phyloP scores from a whole-genome alignment of 2,797 vertebrate genomes.

The Hydrophis major region DNA sequence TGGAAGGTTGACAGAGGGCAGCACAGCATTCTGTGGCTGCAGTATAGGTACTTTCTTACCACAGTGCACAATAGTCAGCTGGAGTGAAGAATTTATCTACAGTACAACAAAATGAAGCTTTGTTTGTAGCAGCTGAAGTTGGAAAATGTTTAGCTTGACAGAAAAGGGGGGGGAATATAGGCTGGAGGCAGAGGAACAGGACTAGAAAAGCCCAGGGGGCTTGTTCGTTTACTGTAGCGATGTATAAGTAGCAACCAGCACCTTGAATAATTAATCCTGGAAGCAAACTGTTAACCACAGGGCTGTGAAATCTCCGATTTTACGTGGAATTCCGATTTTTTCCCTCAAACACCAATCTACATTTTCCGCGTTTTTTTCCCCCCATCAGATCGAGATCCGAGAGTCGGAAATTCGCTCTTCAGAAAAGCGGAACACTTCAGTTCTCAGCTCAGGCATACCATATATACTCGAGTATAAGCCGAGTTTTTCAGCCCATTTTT shows the following conservation, averaged over 20 bases:
- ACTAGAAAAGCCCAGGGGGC: neutral
- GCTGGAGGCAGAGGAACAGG: neutral
- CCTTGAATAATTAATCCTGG: neutral
- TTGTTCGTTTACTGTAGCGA: slow-evolving; percentile 53
- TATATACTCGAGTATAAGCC: no score
- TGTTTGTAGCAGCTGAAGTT: neutral
- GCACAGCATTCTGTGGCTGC: neutral
- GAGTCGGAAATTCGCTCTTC: no score
- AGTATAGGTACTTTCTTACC: neutral
- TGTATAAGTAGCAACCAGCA: neutral
- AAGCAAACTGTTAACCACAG: neutral
- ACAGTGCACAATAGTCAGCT: neutral
- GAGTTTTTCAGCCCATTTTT: no score
- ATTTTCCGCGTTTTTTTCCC: no score
- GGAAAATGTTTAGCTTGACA: neutral
- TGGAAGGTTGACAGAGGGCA: neutral
- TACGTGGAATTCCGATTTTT: no score
- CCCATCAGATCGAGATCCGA: no score
- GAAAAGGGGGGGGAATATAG: neutral
- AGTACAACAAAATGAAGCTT: neutral
- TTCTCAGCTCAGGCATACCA: no score
- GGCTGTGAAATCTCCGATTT: no score
- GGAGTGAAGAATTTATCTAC: neutral
- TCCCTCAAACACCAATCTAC: no score
- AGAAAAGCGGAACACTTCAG: no score